These are phyloP conservation scores for Trichechus manatus DNA, from an alignment of 2,113 vertebrate species.

Conservation along the genomic window DNA sequence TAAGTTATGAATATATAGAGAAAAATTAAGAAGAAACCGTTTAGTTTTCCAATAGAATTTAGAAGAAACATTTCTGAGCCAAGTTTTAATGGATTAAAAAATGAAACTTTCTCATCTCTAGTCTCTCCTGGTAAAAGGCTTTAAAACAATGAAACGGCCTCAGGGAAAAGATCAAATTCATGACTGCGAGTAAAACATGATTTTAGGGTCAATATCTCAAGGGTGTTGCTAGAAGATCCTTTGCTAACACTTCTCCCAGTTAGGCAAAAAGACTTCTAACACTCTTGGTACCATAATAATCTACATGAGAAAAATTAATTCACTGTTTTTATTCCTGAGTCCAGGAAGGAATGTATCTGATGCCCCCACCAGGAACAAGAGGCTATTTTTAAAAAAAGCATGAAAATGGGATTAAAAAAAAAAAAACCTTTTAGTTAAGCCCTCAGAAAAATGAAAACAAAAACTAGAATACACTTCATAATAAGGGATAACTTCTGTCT, in stretches of 20 bases:
- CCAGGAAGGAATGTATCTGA: neutral
- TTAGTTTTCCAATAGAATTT: slow-evolving; percentile 8
- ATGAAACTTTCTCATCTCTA: neutral
- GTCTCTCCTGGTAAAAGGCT: neutral
- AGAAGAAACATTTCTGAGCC: neutral
- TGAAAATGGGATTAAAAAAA: too few species aligned
- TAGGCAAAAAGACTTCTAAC: neutral
- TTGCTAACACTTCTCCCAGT: neutral
- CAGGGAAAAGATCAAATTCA: neutral
- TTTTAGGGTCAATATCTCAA: slow-evolving; percentile 31
- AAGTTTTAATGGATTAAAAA: neutral
- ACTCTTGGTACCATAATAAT: neutral
- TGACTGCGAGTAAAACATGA: slow-evolving; percentile 1
- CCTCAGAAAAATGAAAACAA: neutral
- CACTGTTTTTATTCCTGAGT: neutral
- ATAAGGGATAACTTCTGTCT: neutral
- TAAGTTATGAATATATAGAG: neutral
- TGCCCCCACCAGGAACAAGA: neutral
- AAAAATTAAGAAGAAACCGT: neutral
- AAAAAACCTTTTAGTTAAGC: neutral
- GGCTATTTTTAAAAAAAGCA: neutral
- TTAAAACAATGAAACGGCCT: slow-evolving; percentile 38
- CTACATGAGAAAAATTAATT: neutral
- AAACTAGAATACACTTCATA: neutral
- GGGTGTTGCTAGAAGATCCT: neutral